Conservation (phyloP, 23 tunicate species). For the Trididemnum miniatum region DNA sequence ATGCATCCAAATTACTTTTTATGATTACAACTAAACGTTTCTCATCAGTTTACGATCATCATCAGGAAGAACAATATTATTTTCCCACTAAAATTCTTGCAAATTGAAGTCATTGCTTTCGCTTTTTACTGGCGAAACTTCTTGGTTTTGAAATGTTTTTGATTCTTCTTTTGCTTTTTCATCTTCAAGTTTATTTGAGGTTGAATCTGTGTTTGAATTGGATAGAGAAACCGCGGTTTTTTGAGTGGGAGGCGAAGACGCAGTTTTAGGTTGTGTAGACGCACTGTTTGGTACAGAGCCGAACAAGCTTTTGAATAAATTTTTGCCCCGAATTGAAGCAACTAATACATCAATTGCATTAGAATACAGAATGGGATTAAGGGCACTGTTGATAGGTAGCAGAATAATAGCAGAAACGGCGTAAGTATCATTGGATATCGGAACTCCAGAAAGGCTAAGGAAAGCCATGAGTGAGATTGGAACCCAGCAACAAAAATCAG, state of each 20-base stretch:
- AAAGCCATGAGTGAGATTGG: slow-evolving; percentile 20
- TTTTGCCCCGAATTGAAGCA: background rate
- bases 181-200: background rate
- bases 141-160: too few relatives aligned
- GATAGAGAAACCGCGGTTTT: too few relatives aligned
- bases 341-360: background rate
- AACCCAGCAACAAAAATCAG: slow-evolving; percentile 28
- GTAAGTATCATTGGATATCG: slow-evolving; percentile 8
- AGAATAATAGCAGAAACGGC: slow-evolving; percentile 9
- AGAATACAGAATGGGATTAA: slow-evolving; percentile 15
- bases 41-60: too few relatives aligned
- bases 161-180: too few relatives aligned
- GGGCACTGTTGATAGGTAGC: slow-evolving; percentile 26
- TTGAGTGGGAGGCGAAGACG: too few relatives aligned
- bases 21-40: too few relatives aligned
- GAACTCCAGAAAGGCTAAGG: background rate
- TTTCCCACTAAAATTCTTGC: too few relatives aligned
- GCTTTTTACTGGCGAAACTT: too few relatives aligned
- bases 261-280: background rate
- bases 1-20: too few relatives aligned
- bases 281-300: background rate
- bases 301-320: background rate
- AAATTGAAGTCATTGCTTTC: too few relatives aligned
- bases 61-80: too few relatives aligned
- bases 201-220: too few relatives aligned